Base-by-base conservation (phyloP, 1,140 invertebrate species). In the Mycetomoellerius zeteki region DNA sequence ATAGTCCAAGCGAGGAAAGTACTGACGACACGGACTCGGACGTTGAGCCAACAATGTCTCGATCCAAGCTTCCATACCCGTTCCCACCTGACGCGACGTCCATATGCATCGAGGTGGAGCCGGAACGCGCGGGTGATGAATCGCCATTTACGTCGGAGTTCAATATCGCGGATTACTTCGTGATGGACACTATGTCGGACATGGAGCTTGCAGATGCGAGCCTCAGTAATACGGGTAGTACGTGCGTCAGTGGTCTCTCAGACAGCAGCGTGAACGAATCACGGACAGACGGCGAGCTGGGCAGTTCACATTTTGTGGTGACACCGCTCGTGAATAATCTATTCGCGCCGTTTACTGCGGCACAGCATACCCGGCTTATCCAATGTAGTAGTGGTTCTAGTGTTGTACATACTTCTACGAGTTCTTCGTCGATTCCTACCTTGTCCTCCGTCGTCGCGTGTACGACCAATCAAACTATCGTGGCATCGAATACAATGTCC, bases 101-200 rank as follows among this genome's bases (percentile, higher is more conserved):
- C 8, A 95, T 95, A 62, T 95, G 94, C 85, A 92, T 95, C 37
- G 95, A 95, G 72, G 92, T 95, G 64, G 95, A 95, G 65, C 73
- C 92, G 4, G 92, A 93, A 54, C 91, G 93, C n/a, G 86, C 88
- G n/a, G 92, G 93, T 14, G 93, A 95, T 43, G 94, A 95, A 24
- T 89, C 93, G 47, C 94, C 94, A 3, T 95, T 95, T 54, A 94
- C 94, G 0, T 91, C 95, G 10, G 95, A 95, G 87, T 95, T 95
- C 54, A 95, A 95, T 76, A 95, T 95, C 65, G 91, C 95, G 16
- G 95, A 95, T 86, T 95, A 95, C 47, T 95, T 95, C 71, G 81
- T 92, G 19, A 52, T 90, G n/a, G 95, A 95, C 24, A 52, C 89
- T 24, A 21, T 93, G 24, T 91, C 94, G 21, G 94, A 95, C 82